Evolutionary conservation across 2,888 invertebrate genomes (phyloP), one percentile per base, ranked within the genome.

Genomic region (Cepaea hortensis): DNA sequence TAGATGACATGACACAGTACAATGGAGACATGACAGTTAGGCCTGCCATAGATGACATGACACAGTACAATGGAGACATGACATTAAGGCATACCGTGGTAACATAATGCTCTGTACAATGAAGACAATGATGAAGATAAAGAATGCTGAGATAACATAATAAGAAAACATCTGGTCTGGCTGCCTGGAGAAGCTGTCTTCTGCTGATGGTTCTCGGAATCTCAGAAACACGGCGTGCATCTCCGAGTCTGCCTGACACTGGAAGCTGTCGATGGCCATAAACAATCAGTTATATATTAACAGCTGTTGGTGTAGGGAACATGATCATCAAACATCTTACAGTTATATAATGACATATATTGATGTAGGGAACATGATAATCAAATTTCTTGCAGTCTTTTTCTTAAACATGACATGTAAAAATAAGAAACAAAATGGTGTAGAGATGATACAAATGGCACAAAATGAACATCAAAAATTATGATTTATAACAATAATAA

Each of bases 111-210:
- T 95, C 94, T 98, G 98, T 93, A 98, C 96, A 87, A 96, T 95
- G 81, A 97, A 96, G 93, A 98, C 96, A 85, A 97, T 96, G 5
- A 96, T 92, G 94, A 98, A 98, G 84, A 98, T 95, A 48, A 96
- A 95, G 62, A 96, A 96, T 5, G 98, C 96, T 93, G 97, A 97
- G 0, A 97, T 96, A 87, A 98, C 96, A 95, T 98, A 98, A 94
- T 96, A 97, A 91, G 97, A 97, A 95, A 97, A 98, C 94, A 97
- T 97, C 13, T 96, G 95, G 94, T 98, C 98, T 2, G 96, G 95
- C 93, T 97, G 97, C 90, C 96, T 96, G 79, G 97, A 96, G 94
- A 97, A 98, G 93, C 97, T 96, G 1, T 95, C 95, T 95, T 98
- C 98, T 90, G 97, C 96, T 4, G 95, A 95, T 65, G 95, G 95